A percentile compares a stretch with the other conserved stretches of the same genome.
Evolutionary conservation across 1,140 invertebrate species (phyloP).

Genomic region (Procambarus clarkii): DNA sequence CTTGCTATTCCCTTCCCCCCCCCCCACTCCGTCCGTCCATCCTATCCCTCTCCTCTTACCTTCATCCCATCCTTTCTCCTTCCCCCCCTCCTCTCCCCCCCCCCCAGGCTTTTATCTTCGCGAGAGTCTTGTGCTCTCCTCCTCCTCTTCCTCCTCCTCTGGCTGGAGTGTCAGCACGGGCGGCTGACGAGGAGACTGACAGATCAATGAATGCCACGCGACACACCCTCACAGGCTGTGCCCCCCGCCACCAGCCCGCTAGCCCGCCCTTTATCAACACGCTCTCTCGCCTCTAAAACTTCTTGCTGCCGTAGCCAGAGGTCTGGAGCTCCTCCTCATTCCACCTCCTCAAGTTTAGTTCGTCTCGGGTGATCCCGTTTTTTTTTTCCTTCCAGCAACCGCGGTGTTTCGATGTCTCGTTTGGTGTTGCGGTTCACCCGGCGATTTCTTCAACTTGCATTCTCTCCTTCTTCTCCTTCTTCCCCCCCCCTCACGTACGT

Average conservation of each 20-base stretch:
- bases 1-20: not conserved
- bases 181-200: constrained; percentile 72
- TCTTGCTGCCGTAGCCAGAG: constrained; percentile 18
- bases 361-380: constrained; percentile 34
- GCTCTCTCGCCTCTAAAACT: constrained; percentile 38
- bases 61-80: constrained; percentile 10
- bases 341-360: constrained; percentile 41
- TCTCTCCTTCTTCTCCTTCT: not conserved
- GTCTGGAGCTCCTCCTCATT: not conserved
- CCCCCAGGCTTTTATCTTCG: constrained; percentile 9
- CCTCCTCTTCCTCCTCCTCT: constrained; percentile 47
- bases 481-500: too few species aligned
- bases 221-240: constrained; percentile 62
- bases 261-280: constrained; percentile 35
- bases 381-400: not conserved
- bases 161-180: constrained; percentile 67
- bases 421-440: constrained; percentile 31
- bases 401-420: constrained; percentile 40
- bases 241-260: constrained; percentile 25
- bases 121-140: constrained; percentile 23
- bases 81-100: not conserved
- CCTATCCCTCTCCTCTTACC: constrained; percentile 1
- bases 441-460: constrained; percentile 30
- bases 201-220: constrained; percentile 73
- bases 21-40: constrained; percentile 23